These are phyloP conservation scores for Melangyna quadrimaculata DNA, from an alignment of 2,888 invertebrate genomes.

Conservation along the genomic window DNA sequence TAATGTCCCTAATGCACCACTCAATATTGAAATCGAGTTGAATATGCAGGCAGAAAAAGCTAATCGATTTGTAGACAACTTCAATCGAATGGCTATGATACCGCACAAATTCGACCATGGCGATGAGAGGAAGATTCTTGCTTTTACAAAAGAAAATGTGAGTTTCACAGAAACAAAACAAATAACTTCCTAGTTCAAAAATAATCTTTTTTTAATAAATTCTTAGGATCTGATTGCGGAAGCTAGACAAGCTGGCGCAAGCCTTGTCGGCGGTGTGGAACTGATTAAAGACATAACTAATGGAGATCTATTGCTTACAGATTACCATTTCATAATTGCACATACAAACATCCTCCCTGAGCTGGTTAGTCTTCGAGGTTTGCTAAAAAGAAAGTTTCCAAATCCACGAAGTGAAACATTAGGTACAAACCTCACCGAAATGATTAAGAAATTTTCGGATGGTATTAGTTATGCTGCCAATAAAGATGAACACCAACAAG, in stretches of 20 bases:
- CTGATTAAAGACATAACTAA: slow-evolving; percentile 89
- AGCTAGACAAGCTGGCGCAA: slow-evolving; percentile 87
- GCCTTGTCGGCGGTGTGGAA: slow-evolving; percentile 87
- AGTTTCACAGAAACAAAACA: slow-evolving; percentile 36
- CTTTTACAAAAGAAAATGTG: slow-evolving; percentile 87
- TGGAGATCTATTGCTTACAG: slow-evolving; percentile 85
- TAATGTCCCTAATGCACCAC: slow-evolving; percentile 87
- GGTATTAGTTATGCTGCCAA: slow-evolving; percentile 87
- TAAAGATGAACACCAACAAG: slow-evolving; percentile 86
- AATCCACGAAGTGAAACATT: slow-evolving; percentile 86
- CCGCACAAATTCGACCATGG: slow-evolving; percentile 88
- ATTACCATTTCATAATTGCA: slow-evolving; percentile 89
- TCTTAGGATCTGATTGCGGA: slow-evolving; percentile 80
- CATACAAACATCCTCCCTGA: slow-evolving; percentile 91
- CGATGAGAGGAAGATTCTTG: slow-evolving; percentile 86
- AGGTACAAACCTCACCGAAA: slow-evolving; percentile 83
- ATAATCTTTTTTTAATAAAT: no score
- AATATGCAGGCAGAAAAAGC: slow-evolving; percentile 85
- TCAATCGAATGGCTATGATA: slow-evolving; percentile 85
- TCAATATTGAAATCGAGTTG: slow-evolving; percentile 88
- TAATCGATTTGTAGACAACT: slow-evolving; percentile 86
- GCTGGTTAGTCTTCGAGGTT: slow-evolving; percentile 87
- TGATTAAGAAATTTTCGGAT: slow-evolving; percentile 85
- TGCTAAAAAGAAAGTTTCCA: slow-evolving; percentile 90
- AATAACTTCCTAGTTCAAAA: background rate